Evolutionary conservation across 1,140 invertebrate genomes (phyloP).

Genomic region (Ectropis grisescens): DNA sequence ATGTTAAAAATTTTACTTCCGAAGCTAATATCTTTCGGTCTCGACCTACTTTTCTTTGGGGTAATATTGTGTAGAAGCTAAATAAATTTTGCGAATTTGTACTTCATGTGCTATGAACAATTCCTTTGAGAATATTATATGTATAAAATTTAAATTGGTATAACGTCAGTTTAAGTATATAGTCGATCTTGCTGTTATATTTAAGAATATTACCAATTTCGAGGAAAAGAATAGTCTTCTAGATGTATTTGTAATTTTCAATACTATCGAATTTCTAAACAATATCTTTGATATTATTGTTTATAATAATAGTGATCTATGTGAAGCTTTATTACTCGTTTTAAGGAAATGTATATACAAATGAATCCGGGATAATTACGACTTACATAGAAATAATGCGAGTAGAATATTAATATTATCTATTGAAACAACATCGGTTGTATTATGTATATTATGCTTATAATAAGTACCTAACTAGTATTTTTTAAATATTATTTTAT

Average conservation of each 20-base stretch:
- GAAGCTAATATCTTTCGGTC: not conserved
- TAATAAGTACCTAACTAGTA: not conserved
- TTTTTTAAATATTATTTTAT: not conserved
- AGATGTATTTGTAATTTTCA: not conserved
- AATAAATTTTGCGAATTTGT: not conserved
- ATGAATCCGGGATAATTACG: constrained; percentile 65
- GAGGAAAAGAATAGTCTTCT: not conserved
- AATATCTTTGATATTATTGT: not conserved
- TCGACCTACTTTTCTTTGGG: not conserved
- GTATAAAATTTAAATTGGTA: not conserved
- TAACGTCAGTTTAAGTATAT: not conserved
- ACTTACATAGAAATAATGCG: constrained; percentile 55
- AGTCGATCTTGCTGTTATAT: not conserved
- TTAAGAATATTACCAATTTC: not conserved
- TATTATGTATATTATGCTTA: not conserved
- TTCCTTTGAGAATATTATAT: not conserved
- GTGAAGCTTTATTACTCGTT: constrained; percentile 44
- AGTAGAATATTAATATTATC: constrained; percentile 20
- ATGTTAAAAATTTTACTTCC: constrained; percentile 1
- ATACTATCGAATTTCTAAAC: constrained; percentile 10
- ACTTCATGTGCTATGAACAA: not conserved
- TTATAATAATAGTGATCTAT: constrained; percentile 24
- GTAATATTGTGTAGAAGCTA: not conserved
- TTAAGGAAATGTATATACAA: constrained; percentile 54
- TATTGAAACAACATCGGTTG: not conserved